Conservation (phyloP, 2,797 vertebrate genomes). For the Gymnothorax javanicus region DNA sequence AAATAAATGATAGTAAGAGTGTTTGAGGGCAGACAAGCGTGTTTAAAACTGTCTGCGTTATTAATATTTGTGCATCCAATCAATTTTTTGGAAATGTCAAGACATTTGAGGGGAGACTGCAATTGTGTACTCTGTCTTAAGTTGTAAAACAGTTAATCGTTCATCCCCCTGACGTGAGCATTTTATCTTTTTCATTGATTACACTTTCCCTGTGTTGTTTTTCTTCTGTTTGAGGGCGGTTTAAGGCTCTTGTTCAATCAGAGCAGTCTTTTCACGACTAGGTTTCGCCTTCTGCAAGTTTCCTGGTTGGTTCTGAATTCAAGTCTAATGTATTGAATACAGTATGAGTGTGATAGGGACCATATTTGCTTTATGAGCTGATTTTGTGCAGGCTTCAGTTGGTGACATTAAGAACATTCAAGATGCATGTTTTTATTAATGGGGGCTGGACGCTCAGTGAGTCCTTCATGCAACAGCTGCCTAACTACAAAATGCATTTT, state of each 20-base stretch:
- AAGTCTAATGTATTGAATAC: too few species aligned
- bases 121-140: not conserved
- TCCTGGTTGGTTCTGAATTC: not conserved
- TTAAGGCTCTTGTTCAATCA: not conserved
- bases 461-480: too few species aligned
- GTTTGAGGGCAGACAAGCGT: not conserved
- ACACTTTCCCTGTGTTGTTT: not conserved
- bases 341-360: too few species aligned
- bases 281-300: not conserved
- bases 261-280: not conserved
- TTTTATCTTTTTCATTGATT: slow-evolving; percentile 4
- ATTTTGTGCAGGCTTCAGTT: too few species aligned
- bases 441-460: too few species aligned
- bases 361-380: too few species aligned
- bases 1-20: not conserved
- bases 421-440: too few species aligned
- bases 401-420: too few species aligned
- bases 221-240: not conserved
- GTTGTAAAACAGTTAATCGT: not conserved
- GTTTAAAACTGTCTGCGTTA: not conserved
- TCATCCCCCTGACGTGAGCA: not conserved
- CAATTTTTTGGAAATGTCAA: slow-evolving; percentile 1
- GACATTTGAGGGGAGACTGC: not conserved
- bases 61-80: not conserved
- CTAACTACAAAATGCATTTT: too few species aligned